phyloP scores from a whole-genome alignment of 1,140 invertebrate genomes.

The Drosophila bifasciata region DNA sequence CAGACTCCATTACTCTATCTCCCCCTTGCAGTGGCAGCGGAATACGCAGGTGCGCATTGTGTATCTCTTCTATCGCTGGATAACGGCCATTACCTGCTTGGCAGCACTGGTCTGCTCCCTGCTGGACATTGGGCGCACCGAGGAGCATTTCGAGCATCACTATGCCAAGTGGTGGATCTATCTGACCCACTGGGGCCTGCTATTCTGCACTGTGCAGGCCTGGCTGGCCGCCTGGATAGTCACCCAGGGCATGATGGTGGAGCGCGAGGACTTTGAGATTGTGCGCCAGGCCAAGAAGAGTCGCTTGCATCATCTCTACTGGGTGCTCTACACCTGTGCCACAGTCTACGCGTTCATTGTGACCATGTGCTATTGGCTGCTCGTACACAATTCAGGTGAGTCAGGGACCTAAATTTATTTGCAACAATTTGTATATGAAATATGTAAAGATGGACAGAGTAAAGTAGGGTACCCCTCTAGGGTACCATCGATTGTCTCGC shows the following conservation, averaged over 20 bases:
- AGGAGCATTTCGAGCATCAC: constrained; percentile 82
- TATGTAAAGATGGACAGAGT: too few relatives aligned
- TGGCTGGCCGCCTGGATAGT: constrained; percentile 83
- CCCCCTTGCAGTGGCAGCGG: constrained; percentile 83
- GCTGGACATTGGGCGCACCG: constrained; percentile 84
- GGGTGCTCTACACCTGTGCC: constrained; percentile 86
- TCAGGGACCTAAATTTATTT: background rate
- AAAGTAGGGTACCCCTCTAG: too few relatives aligned
- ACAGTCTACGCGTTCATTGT: constrained; percentile 87
- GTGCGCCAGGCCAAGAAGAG: constrained; percentile 81
- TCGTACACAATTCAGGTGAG: constrained; percentile 82
- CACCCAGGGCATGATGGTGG: constrained; percentile 84
- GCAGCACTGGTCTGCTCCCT: constrained; percentile 85
- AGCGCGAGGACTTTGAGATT: constrained; percentile 80
- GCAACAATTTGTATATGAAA: too few relatives aligned
- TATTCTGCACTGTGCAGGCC: constrained; percentile 84
- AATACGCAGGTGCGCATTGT: constrained; percentile 83
- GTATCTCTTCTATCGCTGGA: constrained; percentile 86
- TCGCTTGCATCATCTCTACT: constrained; percentile 86
- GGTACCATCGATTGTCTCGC: background rate
- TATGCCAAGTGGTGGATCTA: constrained; percentile 87
- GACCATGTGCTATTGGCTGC: constrained; percentile 83
- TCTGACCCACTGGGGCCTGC: constrained; percentile 88
- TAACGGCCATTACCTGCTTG: constrained; percentile 85
- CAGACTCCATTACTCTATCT: background rate